Conservation (phyloP, 2,113 vertebrate genomes). For the Rissa tridactyla region DNA sequence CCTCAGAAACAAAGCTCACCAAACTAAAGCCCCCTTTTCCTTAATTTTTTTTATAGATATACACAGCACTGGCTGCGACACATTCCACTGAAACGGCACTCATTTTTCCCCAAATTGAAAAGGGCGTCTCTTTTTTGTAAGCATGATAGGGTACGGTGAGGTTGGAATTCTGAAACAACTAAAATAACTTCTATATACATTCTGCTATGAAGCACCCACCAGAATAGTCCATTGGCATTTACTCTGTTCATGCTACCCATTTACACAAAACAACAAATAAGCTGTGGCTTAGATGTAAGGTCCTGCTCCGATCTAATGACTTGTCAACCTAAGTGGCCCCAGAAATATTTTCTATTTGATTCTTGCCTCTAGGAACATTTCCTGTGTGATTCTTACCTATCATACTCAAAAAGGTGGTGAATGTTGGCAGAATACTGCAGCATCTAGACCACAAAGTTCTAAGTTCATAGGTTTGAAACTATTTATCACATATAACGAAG, state of each 20-base stretch:
- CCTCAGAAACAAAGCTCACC: neutral
- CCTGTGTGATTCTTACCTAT: neutral
- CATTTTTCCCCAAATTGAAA: neutral
- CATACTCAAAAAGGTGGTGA: neutral
- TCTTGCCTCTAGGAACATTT: neutral
- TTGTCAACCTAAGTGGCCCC: neutral
- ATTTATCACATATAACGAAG: neutral
- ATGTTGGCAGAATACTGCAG: neutral
- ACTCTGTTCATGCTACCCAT: neutral
- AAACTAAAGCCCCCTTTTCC: neutral
- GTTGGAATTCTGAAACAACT: neutral
- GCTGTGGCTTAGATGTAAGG: neutral
- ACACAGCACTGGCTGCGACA: neutral
- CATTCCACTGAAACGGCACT: neutral
- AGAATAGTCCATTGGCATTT: neutral
- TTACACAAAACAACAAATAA: neutral
- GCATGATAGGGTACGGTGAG: neutral
- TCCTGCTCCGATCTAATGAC: neutral
- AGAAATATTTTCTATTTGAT: neutral
- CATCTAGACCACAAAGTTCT: neutral
- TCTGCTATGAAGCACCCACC: neutral
- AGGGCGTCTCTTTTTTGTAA: neutral
- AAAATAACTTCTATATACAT: neutral
- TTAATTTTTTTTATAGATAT: neutral
- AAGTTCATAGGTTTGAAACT: neutral